Conservation (phyloP, 2,888 invertebrate genomes). For the Lochmaea capreae region DNA sequence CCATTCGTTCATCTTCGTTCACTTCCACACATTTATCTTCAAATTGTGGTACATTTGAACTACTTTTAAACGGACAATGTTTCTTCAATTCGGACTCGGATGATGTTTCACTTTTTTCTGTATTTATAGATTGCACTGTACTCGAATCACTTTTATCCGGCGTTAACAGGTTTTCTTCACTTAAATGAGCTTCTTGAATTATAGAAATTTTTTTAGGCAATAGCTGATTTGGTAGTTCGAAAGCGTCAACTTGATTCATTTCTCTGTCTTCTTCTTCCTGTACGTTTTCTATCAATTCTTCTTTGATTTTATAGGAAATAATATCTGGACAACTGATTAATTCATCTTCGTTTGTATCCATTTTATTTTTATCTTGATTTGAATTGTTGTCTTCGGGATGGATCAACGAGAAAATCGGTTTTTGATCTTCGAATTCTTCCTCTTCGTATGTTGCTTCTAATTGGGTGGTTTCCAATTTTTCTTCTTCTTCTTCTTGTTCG, state of each 20-base stretch:
- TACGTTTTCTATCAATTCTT: constrained; percentile 7
- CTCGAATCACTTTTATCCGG: not conserved
- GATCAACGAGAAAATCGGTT: constrained; percentile 1
- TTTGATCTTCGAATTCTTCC: constrained; percentile 20
- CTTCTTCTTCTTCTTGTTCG: constrained; percentile 22
- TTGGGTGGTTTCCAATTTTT: constrained; percentile 5
- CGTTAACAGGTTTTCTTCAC: not conserved
- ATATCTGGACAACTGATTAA: not conserved
- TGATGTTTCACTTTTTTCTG: too few relatives aligned
- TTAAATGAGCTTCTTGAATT: not conserved
- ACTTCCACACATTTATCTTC: not conserved
- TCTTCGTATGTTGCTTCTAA: constrained; percentile 14
- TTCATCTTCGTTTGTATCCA: not conserved
- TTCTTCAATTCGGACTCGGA: not conserved
- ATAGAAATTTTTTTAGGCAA: not conserved
- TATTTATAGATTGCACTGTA: not conserved
- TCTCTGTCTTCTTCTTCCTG: not conserved
- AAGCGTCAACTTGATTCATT: not conserved
- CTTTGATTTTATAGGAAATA: constrained; percentile 5
- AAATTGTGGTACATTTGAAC: not conserved
- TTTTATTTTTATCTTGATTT: not conserved
- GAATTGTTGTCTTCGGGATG: not conserved
- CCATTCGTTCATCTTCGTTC: not conserved
- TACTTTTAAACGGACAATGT: not conserved
- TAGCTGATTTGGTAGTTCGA: not conserved